phyloP scores from a whole-genome alignment of 1,140 invertebrate species.

The Wasmannia auropunctata region DNA sequence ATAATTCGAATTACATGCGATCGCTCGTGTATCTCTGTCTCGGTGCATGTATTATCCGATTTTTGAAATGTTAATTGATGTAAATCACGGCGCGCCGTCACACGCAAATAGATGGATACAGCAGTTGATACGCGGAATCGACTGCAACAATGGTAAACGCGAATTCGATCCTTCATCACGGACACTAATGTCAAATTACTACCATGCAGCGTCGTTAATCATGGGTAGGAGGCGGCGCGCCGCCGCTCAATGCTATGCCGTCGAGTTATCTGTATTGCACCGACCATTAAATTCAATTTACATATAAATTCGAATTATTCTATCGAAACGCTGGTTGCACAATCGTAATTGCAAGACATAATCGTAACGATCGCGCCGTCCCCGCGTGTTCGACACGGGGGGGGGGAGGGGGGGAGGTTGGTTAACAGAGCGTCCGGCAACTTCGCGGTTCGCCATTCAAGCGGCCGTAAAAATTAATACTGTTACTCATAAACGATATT shows the following conservation, averaged over 20 bases:
- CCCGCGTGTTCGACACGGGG: slow-evolving; percentile 44
- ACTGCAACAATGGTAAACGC: slow-evolving; percentile 65
- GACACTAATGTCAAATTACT: slow-evolving; percentile 77
- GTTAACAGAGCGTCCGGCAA: slow-evolving; percentile 6
- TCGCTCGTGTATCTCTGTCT: background rate
- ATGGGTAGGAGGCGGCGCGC: slow-evolving; percentile 63
- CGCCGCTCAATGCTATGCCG: slow-evolving; percentile 37
- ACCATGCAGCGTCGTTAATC: slow-evolving; percentile 74
- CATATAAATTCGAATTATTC: slow-evolving; percentile 82
- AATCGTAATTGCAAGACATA: slow-evolving; percentile 76
- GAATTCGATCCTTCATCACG: slow-evolving; percentile 74
- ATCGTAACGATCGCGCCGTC: slow-evolving; percentile 70
- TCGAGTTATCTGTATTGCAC: slow-evolving; percentile 75
- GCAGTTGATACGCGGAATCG: slow-evolving; percentile 59
- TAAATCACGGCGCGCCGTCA: slow-evolving; percentile 40
- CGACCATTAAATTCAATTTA: slow-evolving; percentile 81
- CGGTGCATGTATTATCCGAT: slow-evolving; percentile 10
- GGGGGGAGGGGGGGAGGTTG: no score
- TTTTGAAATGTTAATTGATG: slow-evolving; percentile 54
- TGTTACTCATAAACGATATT: slow-evolving; percentile 56
- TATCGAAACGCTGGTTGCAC: slow-evolving; percentile 71
- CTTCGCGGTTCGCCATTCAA: slow-evolving; percentile 28
- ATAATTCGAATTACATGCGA: background rate
- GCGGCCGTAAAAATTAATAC: slow-evolving; percentile 56
- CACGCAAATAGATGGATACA: slow-evolving; percentile 44